Percentiles rank a stretch among this genome's conserved stretches.
phyloP scores from a whole-genome alignment of 2,113 vertebrate genomes.

The Athene noctua region DNA sequence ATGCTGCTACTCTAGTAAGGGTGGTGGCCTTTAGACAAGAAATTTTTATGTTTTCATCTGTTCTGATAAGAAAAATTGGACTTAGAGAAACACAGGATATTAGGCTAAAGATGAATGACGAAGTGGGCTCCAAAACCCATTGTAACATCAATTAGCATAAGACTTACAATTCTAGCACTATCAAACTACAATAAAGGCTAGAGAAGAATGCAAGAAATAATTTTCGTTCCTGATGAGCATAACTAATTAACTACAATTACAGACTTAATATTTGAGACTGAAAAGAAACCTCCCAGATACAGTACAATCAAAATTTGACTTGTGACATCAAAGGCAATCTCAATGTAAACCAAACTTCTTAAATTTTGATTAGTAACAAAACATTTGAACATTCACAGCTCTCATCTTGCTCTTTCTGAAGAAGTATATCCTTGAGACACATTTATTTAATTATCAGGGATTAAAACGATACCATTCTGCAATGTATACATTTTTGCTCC shows the following conservation, averaged over 20 bases:
- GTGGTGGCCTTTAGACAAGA: conserved; percentile 41
- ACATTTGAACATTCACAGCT: not conserved
- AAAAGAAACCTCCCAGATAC: not conserved
- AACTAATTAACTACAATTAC: not conserved
- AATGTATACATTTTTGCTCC: not conserved
- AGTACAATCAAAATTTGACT: not conserved
- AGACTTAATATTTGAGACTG: not conserved
- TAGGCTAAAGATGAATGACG: not conserved
- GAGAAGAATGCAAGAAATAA: not conserved
- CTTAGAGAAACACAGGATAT: not conserved
- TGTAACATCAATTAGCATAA: not conserved
- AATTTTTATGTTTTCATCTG: conserved; percentile 25
- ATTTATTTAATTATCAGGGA: not conserved
- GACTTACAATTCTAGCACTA: not conserved
- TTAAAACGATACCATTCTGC: not conserved
- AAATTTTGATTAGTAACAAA: not conserved
- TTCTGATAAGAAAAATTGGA: not conserved
- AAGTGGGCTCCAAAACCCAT: not conserved
- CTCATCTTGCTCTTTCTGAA: not conserved
- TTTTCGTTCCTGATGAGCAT: not conserved
- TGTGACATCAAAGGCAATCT: not conserved
- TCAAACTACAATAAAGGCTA: not conserved
- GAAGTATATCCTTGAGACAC: not conserved
- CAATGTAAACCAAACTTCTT: not conserved
- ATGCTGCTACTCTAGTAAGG: conserved; percentile 46